Evolutionary conservation across 2,797 vertebrate species (phyloP).

Genomic region (Acanthurus leucopareius): DNA sequence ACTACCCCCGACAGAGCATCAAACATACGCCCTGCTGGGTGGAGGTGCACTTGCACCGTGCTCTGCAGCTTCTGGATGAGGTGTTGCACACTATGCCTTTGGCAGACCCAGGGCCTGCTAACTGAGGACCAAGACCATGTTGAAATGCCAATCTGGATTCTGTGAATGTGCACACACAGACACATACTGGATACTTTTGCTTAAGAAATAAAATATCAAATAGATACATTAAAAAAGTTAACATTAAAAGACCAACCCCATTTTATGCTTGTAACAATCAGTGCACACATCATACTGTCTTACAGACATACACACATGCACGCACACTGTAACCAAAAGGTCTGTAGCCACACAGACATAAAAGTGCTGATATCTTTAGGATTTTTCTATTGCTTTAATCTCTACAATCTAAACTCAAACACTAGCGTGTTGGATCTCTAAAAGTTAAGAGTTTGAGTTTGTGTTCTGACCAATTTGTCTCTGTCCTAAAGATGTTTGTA

Average conservation of each 20-base stretch:
- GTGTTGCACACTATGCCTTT: conserved; percentile 99
- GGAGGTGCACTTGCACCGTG: conserved; percentile 96
- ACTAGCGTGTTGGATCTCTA: conserved; percentile 18
- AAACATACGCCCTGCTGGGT: conserved; percentile 99
- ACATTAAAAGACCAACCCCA: conserved; percentile 19
- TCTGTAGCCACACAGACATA: conserved; percentile 52
- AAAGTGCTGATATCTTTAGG: conserved; percentile 54
- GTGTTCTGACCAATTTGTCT: conserved; percentile 23
- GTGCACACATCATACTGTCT: conserved; percentile 19
- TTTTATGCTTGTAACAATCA: conserved; percentile 66
- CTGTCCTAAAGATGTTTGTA: conserved; percentile 46
- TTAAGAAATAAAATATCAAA: conserved; percentile 41
- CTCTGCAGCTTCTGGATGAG: conserved; percentile 96
- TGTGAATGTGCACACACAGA: conserved; percentile 48
- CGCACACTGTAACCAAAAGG: conserved; percentile 60
- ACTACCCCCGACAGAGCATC: conserved; percentile 97
- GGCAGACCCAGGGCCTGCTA: conserved; percentile 94
- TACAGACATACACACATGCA: conserved; percentile 21
- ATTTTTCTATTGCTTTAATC: conserved; percentile 50
- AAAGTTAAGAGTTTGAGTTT: conserved; percentile 32
- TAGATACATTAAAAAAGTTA: conserved; percentile 25
- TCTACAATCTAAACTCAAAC: conserved; percentile 43
- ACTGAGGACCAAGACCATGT: conserved; percentile 82
- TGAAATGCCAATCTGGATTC: conserved; percentile 39
- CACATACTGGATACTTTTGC: conserved; percentile 20